Base-by-base conservation (phyloP, 1,140 invertebrate genomes). In the Babylonia areolata region DNA sequence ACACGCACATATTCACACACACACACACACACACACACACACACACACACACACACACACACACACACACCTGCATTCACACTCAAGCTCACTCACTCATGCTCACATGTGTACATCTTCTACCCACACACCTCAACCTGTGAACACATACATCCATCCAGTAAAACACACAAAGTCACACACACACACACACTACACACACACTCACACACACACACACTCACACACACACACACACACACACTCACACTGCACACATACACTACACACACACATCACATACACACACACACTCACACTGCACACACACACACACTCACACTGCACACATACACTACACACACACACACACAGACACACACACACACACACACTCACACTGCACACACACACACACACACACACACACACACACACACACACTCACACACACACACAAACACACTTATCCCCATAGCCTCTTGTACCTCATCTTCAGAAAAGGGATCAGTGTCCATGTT, bases 391-490 rank as follows among this genome's bases (percentile, higher is more conserved):
- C 75, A 37, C 39, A 37, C 75, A 77, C 75, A 37, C 75, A 37
- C 39, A 37, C 75, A 37, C 33, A 77, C 33, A 77, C 33, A 40
- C 75, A 37, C 51, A 35, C 37, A 28, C 40, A 39, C 35, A 79
- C 58, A 81, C 23, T 15, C 54, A n/a, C 51, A 78, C 54, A 51
- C 78, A 78, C 20, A 46, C n/a, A 39, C 42, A 58, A 54, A 78
- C 5, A 85, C 37, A 51, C n/a, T 83, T n/a, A n/a, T n/a, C n/a
- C n/a, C n/a, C 35, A 40, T 12, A 39, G 75, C 12, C 6, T 40
- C 31, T 9, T 31, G 11, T 87, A 94, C 93, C 91, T 93, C 89
- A 91, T 94, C 92, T 81, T 93, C 92, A 91, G 91, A 90, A 86
- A 91, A 94, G 6, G 92, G 91, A 85, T 94, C 93, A 87, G 87